Conservation (phyloP, 2,888 invertebrate species). For the Trissoscelio sp. region DNA sequence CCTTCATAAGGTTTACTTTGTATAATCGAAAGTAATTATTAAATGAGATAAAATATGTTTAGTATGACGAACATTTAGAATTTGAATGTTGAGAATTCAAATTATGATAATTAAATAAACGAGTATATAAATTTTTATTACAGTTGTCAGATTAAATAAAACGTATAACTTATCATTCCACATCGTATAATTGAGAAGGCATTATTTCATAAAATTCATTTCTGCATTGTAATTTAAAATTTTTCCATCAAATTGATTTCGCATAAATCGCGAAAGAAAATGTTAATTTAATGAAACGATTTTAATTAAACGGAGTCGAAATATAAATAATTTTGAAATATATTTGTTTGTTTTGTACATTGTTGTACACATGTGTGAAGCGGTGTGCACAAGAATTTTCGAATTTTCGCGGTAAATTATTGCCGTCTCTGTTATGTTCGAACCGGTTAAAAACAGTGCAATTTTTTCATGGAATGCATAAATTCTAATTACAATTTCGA, state of each 20-base stretch:
- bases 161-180: conserved; percentile 8
- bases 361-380: not conserved
- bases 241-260: conserved; percentile 1
- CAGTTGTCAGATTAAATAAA: conserved; percentile 14
- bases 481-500: conserved; percentile 49
- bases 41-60: no score
- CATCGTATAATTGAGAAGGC: conserved; percentile 34
- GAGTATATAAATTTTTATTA: no score
- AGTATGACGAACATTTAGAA: no score
- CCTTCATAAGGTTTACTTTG: no score
- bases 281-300: conserved; percentile 28
- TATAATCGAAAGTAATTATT: no score
- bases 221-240: conserved; percentile 37
- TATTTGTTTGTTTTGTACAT: conserved; percentile 33
- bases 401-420: conserved; percentile 27
- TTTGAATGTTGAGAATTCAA: no score
- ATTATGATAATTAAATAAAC: no score
- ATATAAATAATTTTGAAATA: conserved; percentile 31
- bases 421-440: conserved; percentile 1
- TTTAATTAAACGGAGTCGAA: conserved; percentile 32
- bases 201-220: conserved; percentile 39
- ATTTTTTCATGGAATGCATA: conserved; percentile 50
- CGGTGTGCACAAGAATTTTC: conserved; percentile 17
- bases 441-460: conserved; percentile 26
- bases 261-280: conserved; percentile 24